These are phyloP conservation scores for Mallotus villosus DNA, from an alignment of 2,797 vertebrate species.

Conservation along the genomic window DNA sequence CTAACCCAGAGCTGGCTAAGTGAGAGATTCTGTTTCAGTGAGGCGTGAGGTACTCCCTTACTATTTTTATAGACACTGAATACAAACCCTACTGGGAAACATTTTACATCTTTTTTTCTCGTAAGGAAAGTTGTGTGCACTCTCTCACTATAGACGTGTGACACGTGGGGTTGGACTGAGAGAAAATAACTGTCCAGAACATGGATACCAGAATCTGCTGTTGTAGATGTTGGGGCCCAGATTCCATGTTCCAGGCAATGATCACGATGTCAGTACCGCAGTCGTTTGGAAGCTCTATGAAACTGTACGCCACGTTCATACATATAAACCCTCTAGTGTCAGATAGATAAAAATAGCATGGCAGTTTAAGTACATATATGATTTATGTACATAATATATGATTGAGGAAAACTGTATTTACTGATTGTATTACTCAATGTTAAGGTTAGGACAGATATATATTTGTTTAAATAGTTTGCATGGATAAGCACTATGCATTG, in stretches of 20 bases:
- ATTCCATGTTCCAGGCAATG: slow-evolving; percentile 33
- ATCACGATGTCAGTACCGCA: not conserved
- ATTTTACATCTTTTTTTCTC: not conserved
- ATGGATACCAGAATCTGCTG: slow-evolving; percentile 27
- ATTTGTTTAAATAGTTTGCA: not conserved
- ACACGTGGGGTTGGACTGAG: slow-evolving; percentile 43
- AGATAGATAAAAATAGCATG: not conserved
- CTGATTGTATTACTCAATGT: not conserved
- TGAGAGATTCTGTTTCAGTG: slow-evolving; percentile 54
- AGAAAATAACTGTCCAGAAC: slow-evolving; percentile 28
- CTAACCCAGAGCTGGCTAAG: slow-evolving; percentile 40
- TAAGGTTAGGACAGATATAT: not conserved
- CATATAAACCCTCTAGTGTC: not conserved
- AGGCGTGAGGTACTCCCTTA: slow-evolving; percentile 45
- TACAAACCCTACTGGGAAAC: slow-evolving; percentile 47
- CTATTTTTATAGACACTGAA: slow-evolving; percentile 58
- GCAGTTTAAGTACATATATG: too few species aligned
- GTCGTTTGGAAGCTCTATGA: not conserved
- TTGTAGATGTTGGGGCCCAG: not conserved
- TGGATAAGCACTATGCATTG: not conserved
- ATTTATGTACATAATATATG: not conserved
- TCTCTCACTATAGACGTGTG: slow-evolving; percentile 45
- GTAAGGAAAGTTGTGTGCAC: slow-evolving; percentile 35
- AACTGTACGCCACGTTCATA: slow-evolving; percentile 23
- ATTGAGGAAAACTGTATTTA: not conserved